phyloP scores from a whole-genome alignment of 2,888 invertebrate genomes.

The Rhaphigaster nebulosa region DNA sequence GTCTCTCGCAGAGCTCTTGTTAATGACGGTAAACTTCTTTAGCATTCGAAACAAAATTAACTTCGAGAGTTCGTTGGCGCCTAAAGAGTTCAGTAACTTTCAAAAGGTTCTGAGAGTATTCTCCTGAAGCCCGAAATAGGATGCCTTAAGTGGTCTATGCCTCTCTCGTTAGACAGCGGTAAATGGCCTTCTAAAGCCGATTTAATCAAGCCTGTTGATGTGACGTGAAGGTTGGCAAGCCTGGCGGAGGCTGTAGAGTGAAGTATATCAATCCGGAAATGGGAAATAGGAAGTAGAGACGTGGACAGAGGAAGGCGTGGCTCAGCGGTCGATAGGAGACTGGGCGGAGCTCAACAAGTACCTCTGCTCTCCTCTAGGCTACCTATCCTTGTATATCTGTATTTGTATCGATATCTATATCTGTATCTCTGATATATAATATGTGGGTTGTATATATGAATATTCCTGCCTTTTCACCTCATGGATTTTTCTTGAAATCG shows the following conservation, averaged over 20 bases:
- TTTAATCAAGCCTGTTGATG: not conserved
- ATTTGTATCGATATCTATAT: not conserved
- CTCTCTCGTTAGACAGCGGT: not conserved
- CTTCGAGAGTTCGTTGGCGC: not conserved
- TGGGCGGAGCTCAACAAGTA: constrained; percentile 58
- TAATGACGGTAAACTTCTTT: not conserved
- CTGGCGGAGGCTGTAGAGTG: constrained; percentile 4
- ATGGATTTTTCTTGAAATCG: not conserved
- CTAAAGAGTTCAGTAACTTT: not conserved
- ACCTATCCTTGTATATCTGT: not conserved
- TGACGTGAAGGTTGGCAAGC: not conserved
- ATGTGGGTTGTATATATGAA: not conserved
- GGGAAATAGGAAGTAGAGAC: not conserved
- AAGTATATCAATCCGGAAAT: constrained; percentile 3
- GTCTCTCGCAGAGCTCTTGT: not conserved
- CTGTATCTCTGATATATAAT: not conserved
- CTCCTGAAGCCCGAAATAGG: not conserved
- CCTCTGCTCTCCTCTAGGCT: not conserved
- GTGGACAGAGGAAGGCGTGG: constrained; percentile 42
- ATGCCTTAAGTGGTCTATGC: not conserved
- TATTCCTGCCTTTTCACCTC: not conserved
- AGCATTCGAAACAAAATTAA: not conserved
- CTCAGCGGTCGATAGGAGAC: constrained; percentile 54
- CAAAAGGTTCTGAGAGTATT: not conserved
- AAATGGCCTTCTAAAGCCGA: not conserved